Conservation (phyloP, 2,797 vertebrate genomes). For the Paedocypris micromegethes region DNA sequence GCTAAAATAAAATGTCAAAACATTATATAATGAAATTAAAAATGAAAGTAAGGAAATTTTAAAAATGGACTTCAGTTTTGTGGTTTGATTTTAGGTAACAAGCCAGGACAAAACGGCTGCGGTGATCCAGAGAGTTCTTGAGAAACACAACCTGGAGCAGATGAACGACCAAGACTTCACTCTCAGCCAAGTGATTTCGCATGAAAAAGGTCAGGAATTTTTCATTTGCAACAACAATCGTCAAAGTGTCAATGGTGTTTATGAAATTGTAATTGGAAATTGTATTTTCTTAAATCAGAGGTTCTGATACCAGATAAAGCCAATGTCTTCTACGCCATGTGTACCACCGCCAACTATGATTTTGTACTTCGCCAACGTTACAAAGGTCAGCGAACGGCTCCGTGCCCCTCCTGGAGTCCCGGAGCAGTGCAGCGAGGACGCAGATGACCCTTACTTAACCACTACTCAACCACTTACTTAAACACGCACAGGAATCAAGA, state of each 20-base stretch:
- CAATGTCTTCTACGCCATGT: conserved; percentile 93
- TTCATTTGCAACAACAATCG: not conserved
- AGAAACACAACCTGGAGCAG: conserved; percentile 78
- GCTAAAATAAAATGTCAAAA: too few species aligned
- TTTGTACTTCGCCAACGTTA: conserved; percentile 75
- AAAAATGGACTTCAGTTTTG: too few species aligned
- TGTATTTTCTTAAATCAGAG: conserved; percentile 51
- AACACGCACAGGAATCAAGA: too few species aligned
- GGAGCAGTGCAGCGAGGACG: conserved; percentile 45
- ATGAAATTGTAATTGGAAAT: not conserved
- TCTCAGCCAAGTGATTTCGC: conserved; percentile 75
- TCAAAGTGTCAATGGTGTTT: not conserved
- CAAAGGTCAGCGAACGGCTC: conserved; percentile 47
- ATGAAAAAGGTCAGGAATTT: conserved; percentile 68
- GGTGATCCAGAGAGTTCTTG: conserved; percentile 78
- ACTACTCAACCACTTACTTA: too few species aligned
- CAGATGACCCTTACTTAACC: conserved; percentile 49
- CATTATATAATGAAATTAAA: too few species aligned
- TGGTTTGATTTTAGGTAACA: conserved; percentile 67
- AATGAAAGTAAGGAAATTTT: too few species aligned
- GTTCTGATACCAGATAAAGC: conserved; percentile 82
- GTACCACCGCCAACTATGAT: conserved; percentile 73
- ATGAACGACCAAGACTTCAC: conserved; percentile 65
- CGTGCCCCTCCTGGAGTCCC: conserved; percentile 54
- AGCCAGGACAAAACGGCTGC: conserved; percentile 84